A percentile compares a stretch with the other conserved stretches of the same genome.
Conservation (phyloP, 2,888 invertebrate genomes). For the Liposcelis brunnea region DNA sequence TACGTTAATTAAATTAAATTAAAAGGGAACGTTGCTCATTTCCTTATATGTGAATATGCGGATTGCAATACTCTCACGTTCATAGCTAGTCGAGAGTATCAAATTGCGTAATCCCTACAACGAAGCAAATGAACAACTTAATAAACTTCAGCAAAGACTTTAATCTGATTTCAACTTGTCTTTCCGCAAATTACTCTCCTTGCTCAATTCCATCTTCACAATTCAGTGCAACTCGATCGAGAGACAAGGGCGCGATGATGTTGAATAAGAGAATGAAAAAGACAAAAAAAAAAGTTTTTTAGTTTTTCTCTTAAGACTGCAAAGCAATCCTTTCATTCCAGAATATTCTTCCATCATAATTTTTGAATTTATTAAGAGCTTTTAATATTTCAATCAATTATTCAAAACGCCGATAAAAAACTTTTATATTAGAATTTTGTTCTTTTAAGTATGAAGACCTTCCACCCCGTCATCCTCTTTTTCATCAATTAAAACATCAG, state of each 20-base stretch:
- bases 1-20: conserved; percentile 5
- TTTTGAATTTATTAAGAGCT: conserved; percentile 5
- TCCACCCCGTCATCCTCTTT: too few relatives aligned
- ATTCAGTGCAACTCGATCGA: neutral
- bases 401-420: neutral
- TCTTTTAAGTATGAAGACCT: too few relatives aligned
- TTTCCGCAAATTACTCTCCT: neutral
- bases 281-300: too few relatives aligned
- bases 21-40: conserved; percentile 2
- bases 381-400: conserved; percentile 8
- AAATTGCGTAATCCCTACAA: neutral
- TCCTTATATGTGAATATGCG: conserved; percentile 5
- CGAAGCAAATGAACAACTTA: conserved; percentile 7
- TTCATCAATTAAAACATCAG: too few relatives aligned
- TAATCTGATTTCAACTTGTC: conserved; percentile 5
- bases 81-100: neutral
- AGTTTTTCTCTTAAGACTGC: too few relatives aligned
- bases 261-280: too few relatives aligned
- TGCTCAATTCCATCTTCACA: neutral
- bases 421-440: too few relatives aligned
- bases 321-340: too few relatives aligned
- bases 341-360: neutral
- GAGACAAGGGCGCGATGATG: too few relatives aligned
- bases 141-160: conserved; percentile 6
- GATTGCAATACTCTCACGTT: neutral